Evolutionary conservation across 2,797 vertebrate genomes (phyloP).

Genomic region (Cheirogaleus major): DNA sequence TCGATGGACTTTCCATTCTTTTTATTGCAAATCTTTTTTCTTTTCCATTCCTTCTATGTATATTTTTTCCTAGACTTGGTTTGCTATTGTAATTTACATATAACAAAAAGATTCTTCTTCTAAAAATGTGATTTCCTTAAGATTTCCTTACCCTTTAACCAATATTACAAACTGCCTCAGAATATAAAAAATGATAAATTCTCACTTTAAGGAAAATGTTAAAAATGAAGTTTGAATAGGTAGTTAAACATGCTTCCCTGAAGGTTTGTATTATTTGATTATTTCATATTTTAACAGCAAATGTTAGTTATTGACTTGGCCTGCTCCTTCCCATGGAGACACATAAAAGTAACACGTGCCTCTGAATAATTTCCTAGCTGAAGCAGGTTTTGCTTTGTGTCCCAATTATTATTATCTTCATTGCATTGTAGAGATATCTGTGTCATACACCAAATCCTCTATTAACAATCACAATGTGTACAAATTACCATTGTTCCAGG

Average conservation of each 20-base stretch:
- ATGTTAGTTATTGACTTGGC: not conserved
- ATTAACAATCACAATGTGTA: constrained; percentile 51
- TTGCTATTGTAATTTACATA: not conserved
- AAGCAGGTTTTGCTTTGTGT: not conserved
- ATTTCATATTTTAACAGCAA: constrained; percentile 54
- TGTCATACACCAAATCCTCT: constrained; percentile 2
- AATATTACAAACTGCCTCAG: constrained; percentile 9
- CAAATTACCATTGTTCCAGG: constrained; percentile 8
- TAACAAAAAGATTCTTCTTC: not conserved
- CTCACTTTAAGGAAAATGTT: not conserved
- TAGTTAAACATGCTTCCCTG: constrained; percentile 16
- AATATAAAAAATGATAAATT: constrained; percentile 37
- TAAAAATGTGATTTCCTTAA: not conserved
- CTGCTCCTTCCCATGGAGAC: not conserved
- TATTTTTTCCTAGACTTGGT: not conserved
- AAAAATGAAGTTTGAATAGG: constrained; percentile 33
- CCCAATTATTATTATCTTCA: constrained; percentile 31
- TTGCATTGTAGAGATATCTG: constrained; percentile 45
- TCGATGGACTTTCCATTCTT: not conserved
- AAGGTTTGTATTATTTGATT: constrained; percentile 39
- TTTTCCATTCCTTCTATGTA: not conserved
- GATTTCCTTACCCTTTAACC: not conserved
- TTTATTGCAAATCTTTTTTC: not conserved
- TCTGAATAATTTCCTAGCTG: constrained; percentile 33
- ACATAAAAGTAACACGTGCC: not conserved